Conservation (phyloP, 2,797 vertebrate species). For the Mormyrus hasselquistii region DNA sequence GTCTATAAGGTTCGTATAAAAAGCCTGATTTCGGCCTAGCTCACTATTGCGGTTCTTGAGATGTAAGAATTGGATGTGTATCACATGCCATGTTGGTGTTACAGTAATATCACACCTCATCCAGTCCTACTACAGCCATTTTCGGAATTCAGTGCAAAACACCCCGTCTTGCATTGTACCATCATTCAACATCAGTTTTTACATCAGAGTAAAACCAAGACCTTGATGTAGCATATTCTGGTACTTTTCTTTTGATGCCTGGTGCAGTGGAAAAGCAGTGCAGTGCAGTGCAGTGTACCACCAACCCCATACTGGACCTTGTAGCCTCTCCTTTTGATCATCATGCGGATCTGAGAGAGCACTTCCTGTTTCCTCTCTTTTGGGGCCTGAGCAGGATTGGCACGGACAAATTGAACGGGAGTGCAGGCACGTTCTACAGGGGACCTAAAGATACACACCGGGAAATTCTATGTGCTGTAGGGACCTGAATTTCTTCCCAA, state of each 20-base stretch:
- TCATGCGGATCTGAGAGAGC: too few relatives aligned
- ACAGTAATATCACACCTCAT: neutral
- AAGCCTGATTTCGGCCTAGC: neutral
- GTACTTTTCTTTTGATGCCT: neutral
- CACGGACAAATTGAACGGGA: neutral
- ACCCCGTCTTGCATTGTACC: neutral
- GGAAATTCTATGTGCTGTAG: neutral
- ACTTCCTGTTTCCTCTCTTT: too few relatives aligned
- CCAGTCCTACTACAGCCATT: neutral
- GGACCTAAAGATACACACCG: neutral
- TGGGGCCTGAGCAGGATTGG: too few relatives aligned
- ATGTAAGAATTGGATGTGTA: neutral
- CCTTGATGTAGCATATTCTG: neutral
- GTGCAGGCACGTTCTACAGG: neutral
- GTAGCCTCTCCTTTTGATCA: too few relatives aligned
- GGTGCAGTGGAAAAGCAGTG: neutral
- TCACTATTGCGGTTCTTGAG: neutral
- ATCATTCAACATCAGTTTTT: neutral
- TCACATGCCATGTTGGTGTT: neutral
- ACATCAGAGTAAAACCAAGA: neutral
- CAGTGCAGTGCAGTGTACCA: neutral
- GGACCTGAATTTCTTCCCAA: neutral
- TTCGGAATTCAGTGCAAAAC: neutral
- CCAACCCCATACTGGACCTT: neutral
- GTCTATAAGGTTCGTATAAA: neutral